Evolutionary conservation across 64 coral and sea anemone genomes (phyloP).

Genomic region (Catalaphyllia jardinei): DNA sequence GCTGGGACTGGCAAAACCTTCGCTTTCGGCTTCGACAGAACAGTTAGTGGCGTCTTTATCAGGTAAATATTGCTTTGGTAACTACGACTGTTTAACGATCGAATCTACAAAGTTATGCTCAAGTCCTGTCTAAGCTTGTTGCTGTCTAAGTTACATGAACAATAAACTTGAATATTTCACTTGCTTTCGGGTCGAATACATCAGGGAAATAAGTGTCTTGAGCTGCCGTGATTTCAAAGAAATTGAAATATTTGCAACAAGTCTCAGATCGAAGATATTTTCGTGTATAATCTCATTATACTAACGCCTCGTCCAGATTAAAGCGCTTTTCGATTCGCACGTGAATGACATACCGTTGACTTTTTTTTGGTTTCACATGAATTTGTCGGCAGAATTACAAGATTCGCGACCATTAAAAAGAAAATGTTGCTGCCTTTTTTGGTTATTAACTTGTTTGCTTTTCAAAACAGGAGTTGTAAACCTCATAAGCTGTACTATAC

Average conservation of each 20-base stretch:
- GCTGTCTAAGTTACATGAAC: too few relatives aligned
- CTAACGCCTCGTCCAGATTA: neutral
- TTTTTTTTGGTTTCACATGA: too few relatives aligned
- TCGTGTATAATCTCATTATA: neutral
- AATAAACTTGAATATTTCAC: constrained; percentile 4
- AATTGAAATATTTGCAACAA: neutral
- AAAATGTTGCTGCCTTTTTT: neutral
- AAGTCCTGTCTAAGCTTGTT: too few relatives aligned
- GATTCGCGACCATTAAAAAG: neutral
- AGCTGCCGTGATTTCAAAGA: neutral
- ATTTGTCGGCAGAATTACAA: neutral
- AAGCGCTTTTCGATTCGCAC: neutral
- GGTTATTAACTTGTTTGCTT: neutral
- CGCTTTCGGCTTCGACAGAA: constrained; percentile 25
- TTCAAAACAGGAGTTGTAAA: neutral
- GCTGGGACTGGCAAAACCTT: neutral
- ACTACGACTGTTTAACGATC: neutral
- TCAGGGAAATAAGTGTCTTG: neutral
- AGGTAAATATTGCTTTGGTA: neutral
- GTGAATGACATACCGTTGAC: neutral
- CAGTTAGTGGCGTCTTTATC: constrained; percentile 25
- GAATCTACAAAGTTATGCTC: neutral
- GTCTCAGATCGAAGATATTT: neutral
- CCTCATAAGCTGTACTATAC: neutral
- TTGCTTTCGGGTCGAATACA: neutral